Percentiles rank a stretch among this genome's conserved stretches.
These are phyloP conservation scores for Alcedo quadribrachys DNA, from an alignment of 2,797 vertebrate species.

Conservation along the genomic window DNA sequence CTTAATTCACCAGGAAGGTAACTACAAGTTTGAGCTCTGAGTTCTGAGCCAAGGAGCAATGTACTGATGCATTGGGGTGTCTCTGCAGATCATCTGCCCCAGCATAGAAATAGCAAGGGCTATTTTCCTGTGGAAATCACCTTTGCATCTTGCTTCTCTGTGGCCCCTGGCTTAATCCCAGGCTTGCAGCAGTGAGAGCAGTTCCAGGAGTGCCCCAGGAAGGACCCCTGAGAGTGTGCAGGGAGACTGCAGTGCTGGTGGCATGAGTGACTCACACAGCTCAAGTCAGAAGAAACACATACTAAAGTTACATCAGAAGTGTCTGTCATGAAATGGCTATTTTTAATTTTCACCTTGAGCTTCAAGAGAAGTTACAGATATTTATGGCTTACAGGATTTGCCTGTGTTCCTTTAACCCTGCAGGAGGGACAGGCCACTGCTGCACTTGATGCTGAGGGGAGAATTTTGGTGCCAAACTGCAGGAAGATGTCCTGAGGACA, in stretches of 20 bases:
- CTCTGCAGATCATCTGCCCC: background rate
- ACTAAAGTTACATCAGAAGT: background rate
- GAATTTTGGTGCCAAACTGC: background rate
- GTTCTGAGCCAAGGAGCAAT: background rate
- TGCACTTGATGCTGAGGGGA: background rate
- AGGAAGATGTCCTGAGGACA: background rate
- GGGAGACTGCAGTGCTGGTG: background rate
- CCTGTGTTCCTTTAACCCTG: background rate
- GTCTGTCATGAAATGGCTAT: background rate
- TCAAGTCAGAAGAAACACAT: background rate
- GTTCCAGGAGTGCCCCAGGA: background rate
- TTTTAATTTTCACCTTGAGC: slow-evolving; percentile 29
- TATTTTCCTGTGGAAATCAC: background rate
- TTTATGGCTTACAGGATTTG: background rate
- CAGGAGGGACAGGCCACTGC: background rate
- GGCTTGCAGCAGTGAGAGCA: background rate
- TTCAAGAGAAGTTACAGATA: background rate
- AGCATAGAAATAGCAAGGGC: background rate
- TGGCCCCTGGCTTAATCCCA: background rate
- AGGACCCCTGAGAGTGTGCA: background rate
- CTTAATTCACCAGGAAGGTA: background rate
- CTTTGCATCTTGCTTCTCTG: background rate
- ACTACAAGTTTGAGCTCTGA: background rate
- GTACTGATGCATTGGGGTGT: background rate
- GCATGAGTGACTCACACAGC: background rate